A percentile compares a stretch with the other conserved stretches of the same genome.
Evolutionary conservation across 2,888 invertebrate genomes (phyloP).

Genomic region (Anarsia innoxiella): DNA sequence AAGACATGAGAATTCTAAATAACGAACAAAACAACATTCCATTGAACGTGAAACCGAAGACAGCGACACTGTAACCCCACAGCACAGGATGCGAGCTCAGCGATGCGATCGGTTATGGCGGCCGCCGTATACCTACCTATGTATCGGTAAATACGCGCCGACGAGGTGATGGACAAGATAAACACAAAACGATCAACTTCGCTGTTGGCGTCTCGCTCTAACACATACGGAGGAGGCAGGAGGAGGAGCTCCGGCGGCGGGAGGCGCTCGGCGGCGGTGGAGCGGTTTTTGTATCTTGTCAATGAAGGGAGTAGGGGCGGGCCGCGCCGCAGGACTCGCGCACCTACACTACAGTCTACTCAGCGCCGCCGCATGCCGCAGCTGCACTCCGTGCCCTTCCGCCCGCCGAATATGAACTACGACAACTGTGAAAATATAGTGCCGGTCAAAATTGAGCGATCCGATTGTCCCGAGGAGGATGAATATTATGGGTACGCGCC

Average conservation of each 20-base stretch:
- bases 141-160: constrained; percentile 48
- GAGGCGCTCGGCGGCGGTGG: constrained; percentile 54
- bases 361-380: constrained; percentile 32
- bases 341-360: too few relatives aligned
- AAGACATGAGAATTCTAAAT: too few relatives aligned
- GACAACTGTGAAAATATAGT: constrained; percentile 51
- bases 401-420: constrained; percentile 58
- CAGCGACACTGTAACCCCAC: constrained; percentile 33
- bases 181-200: constrained; percentile 50
- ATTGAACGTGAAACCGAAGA: constrained; percentile 12
- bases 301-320: constrained; percentile 70
- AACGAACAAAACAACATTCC: constrained; percentile 11
- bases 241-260: constrained; percentile 51
- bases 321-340: constrained; percentile 25
- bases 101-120: constrained; percentile 59
- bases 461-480: constrained; percentile 53
- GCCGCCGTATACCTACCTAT: constrained; percentile 33
- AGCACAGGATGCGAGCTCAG: constrained; percentile 58
- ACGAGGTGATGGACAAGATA: constrained; percentile 66
- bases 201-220: constrained; percentile 41
- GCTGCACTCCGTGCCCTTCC: constrained; percentile 36
- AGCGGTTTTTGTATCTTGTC: constrained; percentile 71
- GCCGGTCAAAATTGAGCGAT: constrained; percentile 57
- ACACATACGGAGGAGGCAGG: constrained; percentile 34
- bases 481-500: constrained; percentile 59